These are phyloP conservation scores for Drosophila pachea DNA, from an alignment of 1,140 invertebrate species.

Conservation along the genomic window DNA sequence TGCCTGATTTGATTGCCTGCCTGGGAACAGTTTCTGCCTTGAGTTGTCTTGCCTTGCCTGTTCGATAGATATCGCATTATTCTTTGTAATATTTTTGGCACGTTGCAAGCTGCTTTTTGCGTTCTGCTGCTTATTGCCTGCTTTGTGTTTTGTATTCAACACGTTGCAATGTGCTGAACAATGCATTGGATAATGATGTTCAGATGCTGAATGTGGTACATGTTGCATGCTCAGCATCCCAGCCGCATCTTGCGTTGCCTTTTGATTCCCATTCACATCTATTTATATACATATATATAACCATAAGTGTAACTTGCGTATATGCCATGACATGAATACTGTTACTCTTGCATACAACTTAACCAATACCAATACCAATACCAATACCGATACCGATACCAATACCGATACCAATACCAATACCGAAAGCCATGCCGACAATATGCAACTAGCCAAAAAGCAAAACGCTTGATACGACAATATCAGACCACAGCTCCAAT, in stretches of 20 bases:
- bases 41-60: conserved; percentile 12
- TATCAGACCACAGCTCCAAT: conserved; percentile 34
- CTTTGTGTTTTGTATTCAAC: conserved; percentile 54
- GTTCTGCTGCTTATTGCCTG: conserved; percentile 36
- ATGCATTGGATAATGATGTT: conserved; percentile 47
- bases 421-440: conserved; percentile 23
- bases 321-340: conserved; percentile 19
- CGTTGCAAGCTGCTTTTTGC: conserved; percentile 49
- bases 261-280: conserved; percentile 33
- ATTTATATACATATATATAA: conserved; percentile 25
- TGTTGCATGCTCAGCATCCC: conserved; percentile 37
- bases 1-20: conserved; percentile 24
- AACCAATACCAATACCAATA: conserved; percentile 11
- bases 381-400: conserved; percentile 12
- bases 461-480: conserved; percentile 41
- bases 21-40: not conserved
- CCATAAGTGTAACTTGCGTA: not conserved
- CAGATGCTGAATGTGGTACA: conserved; percentile 32
- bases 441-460: conserved; percentile 48
- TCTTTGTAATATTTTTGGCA: conserved; percentile 56
- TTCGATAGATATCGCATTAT: conserved; percentile 31
- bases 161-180: conserved; percentile 45
- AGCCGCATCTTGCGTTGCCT: conserved; percentile 55
- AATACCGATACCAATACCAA: conserved; percentile 16
- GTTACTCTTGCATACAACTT: conserved; percentile 10